Evolutionary conservation across 2,888 invertebrate genomes (phyloP).

Genomic region (Cerceris rybyensis): DNA sequence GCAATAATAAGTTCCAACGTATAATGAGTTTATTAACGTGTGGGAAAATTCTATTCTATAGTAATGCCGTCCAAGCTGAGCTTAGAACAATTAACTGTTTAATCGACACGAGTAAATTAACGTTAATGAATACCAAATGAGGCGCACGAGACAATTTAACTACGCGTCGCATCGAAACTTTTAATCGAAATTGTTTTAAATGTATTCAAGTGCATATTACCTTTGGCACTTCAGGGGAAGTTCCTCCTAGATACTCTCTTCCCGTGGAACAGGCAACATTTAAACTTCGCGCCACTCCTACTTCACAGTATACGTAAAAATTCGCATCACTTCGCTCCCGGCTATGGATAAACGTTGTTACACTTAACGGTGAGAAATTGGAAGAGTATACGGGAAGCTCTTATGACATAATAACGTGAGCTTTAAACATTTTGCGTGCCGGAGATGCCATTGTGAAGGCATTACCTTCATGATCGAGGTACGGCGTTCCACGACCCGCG

Average conservation of each 20-base stretch:
- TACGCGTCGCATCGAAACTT: conserved; percentile 38
- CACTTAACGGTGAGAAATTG: background rate
- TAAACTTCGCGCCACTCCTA: background rate
- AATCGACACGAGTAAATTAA: conserved; percentile 16
- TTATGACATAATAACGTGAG: conserved; percentile 51
- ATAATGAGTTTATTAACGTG: background rate
- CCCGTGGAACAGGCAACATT: background rate
- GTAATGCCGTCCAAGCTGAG: conserved; percentile 1
- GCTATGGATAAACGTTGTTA: background rate
- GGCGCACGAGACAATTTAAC: conserved; percentile 27
- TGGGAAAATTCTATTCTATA: background rate
- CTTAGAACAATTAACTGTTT: conserved; percentile 14
- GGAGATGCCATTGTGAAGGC: conserved; percentile 41
- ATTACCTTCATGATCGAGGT: conserved; percentile 58
- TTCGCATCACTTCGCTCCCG: too few species aligned
- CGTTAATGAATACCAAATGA: conserved; percentile 31
- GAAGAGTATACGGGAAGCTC: background rate
- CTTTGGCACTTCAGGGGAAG: conserved; percentile 8
- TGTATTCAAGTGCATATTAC: conserved; percentile 20
- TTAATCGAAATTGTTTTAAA: conserved; percentile 46
- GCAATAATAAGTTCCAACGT: background rate
- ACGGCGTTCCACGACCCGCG: conserved; percentile 49
- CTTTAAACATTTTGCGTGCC: conserved; percentile 60
- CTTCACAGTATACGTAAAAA: background rate
- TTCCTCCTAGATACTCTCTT: background rate